Conservation (phyloP, 2,797 vertebrate genomes). For the Sebastes diploproa region DNA sequence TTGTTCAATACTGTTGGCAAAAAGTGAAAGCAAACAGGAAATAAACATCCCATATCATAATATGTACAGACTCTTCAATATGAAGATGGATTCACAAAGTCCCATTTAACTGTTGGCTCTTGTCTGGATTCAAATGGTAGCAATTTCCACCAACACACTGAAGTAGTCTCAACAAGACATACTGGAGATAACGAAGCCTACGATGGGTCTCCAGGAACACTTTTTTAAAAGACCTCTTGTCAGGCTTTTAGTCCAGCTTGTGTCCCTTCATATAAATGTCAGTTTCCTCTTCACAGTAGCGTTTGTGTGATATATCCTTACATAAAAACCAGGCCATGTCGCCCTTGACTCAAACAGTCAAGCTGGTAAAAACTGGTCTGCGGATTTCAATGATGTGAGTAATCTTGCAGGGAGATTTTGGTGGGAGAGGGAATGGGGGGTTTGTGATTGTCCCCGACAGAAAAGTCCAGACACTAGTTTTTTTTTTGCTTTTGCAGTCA, state of each 20-base stretch:
- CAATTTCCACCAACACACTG: conserved; percentile 37
- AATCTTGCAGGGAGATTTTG: conserved; percentile 2
- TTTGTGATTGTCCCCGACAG: conserved; percentile 1
- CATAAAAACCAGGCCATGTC: conserved; percentile 1
- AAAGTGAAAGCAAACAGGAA: conserved; percentile 51
- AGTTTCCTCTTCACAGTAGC: conserved; percentile 33
- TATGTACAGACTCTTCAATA: conserved; percentile 81
- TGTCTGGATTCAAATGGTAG: conserved; percentile 27
- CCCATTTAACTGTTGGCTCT: conserved; percentile 25
- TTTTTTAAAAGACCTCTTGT: not conserved
- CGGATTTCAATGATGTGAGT: conserved; percentile 9
- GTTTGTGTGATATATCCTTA: conserved; percentile 15
- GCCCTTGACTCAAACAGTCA: conserved; percentile 30
- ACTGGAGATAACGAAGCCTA: conserved; percentile 17
- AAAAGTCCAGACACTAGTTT: not conserved
- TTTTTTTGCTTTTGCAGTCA: not conserved
- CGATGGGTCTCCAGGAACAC: conserved; percentile 1
- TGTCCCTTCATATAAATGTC: conserved; percentile 11
- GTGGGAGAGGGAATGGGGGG: not conserved
- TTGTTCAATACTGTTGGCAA: conserved; percentile 41
- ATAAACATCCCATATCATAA: conserved; percentile 62
- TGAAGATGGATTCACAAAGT: conserved; percentile 71
- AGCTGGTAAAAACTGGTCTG: conserved; percentile 26
- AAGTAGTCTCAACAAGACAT: conserved; percentile 33
- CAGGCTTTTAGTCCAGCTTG: conserved; percentile 32